Evolutionary conservation across 2,113 vertebrate species (phyloP).

Genomic region (Aviceda subcristata): DNA sequence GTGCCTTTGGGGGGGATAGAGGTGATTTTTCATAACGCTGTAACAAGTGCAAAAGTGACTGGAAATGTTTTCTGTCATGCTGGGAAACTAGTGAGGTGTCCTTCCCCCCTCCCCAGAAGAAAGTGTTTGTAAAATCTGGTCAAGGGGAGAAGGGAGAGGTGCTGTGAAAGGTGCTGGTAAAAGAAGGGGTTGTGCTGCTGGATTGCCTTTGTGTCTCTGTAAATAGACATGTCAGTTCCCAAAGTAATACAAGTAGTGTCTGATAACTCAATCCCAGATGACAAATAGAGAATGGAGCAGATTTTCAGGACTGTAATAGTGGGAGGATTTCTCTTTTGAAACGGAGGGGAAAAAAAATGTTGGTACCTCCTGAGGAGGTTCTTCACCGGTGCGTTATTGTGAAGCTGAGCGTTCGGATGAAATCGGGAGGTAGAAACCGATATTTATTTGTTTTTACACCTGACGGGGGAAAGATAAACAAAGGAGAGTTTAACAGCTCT

Average conservation of each 20-base stretch:
- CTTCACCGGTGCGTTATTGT: neutral
- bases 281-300: slow-evolving; percentile 60
- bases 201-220: slow-evolving; percentile 73
- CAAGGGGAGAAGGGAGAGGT: neutral
- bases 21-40: neutral
- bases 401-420: neutral
- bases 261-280: slow-evolving; percentile 69
- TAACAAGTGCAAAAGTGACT: slow-evolving; percentile 62
- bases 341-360: neutral
- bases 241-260: slow-evolving; percentile 62
- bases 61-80: slow-evolving; percentile 24
- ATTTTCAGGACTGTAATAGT: slow-evolving; percentile 27
- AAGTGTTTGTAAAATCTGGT: neutral
- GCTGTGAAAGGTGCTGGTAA: neutral
- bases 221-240: slow-evolving; percentile 71
- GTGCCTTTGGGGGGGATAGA: neutral
- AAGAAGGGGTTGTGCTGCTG: neutral
- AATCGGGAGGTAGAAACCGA: neutral
- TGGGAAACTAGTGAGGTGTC: neutral
- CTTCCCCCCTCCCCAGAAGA: neutral
- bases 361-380: slow-evolving; percentile 17
- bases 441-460: slow-evolving; percentile 50
- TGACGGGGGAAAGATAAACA: slow-evolving; percentile 64
- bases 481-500: slow-evolving; percentile 69
- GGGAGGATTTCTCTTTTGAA: slow-evolving; percentile 23